Percentiles rank a stretch among this genome's conserved stretches.
Evolutionary conservation across 2,888 invertebrate genomes (phyloP).

Genomic region (Drepana falcataria): DNA sequence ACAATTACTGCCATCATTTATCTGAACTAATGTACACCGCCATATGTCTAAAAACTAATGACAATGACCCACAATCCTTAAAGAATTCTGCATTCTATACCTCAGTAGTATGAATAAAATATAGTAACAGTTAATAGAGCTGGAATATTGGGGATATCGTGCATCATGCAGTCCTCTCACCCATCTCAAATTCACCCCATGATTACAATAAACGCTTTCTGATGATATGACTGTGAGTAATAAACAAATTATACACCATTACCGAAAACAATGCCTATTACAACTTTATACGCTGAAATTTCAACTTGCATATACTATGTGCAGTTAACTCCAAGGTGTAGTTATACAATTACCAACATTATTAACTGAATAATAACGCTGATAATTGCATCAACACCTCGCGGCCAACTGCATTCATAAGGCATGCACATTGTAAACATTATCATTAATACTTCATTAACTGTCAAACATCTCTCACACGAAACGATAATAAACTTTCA

Average conservation of each 20-base stretch:
- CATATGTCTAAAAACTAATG: no score
- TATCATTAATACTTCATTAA: slow-evolving; percentile 7
- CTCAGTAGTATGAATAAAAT: no score
- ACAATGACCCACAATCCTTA: no score
- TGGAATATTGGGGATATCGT: slow-evolving; percentile 5
- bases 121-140: no score
- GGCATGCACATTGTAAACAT: slow-evolving; percentile 29
- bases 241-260: slow-evolving; percentile 46
- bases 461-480: slow-evolving; percentile 12
- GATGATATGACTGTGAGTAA: slow-evolving; percentile 41
- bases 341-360: slow-evolving; percentile 6
- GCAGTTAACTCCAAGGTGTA: slow-evolving; percentile 9
- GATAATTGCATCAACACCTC: slow-evolving; percentile 4
- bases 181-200: not conserved
- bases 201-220: slow-evolving; percentile 15
- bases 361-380: not conserved
- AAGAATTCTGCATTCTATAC: no score
- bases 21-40: no score
- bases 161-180: slow-evolving; percentile 15
- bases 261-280: slow-evolving; percentile 49
- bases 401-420: slow-evolving; percentile 8
- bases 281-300: slow-evolving; percentile 29
- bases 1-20: no score
- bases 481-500: slow-evolving; percentile 7
- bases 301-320: slow-evolving; percentile 34